These are phyloP conservation scores for Sebastes schlegelii DNA, from an alignment of 2,113 vertebrate genomes.

Conservation along the genomic window DNA sequence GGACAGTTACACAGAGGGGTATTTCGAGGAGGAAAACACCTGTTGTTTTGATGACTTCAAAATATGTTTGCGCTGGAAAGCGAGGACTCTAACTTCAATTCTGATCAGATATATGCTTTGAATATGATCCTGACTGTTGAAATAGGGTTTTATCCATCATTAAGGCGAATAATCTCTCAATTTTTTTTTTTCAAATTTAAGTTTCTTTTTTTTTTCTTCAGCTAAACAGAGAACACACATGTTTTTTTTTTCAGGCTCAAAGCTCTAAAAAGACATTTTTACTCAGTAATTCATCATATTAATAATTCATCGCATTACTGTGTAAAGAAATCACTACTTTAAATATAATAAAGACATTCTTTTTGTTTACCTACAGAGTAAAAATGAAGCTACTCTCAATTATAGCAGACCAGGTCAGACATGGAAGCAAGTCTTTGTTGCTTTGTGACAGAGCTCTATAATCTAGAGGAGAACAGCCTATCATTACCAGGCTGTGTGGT, in stretches of 20 bases:
- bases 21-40: slow-evolving; percentile 64
- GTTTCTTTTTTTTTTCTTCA: not conserved
- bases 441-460: slow-evolving; percentile 81
- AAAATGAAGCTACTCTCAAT: slow-evolving; percentile 79
- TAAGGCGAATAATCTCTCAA: not conserved
- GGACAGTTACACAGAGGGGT: slow-evolving; percentile 70
- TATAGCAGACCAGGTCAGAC: slow-evolving; percentile 74
- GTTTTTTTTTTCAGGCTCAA: not conserved
- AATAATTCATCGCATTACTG: slow-evolving; percentile 74
- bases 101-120: slow-evolving; percentile 29
- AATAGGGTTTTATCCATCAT: not conserved
- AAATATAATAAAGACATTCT: slow-evolving; percentile 66
- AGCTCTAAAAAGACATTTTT: slow-evolving; percentile 9
- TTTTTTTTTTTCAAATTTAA: not conserved
- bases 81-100: slow-evolving; percentile 5
- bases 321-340: slow-evolving; percentile 27
- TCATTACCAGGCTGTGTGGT: slow-evolving; percentile 83
- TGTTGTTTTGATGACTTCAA: slow-evolving; percentile 73
- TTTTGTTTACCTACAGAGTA: slow-evolving; percentile 73
- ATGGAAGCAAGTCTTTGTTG: slow-evolving; percentile 80
- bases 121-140: not conserved
- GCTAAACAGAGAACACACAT: not conserved
- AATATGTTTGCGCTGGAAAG: slow-evolving; percentile 58
- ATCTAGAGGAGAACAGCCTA: slow-evolving; percentile 83
- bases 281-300: slow-evolving; percentile 40